Evolutionary conservation across 2,888 invertebrate genomes (phyloP).

Genomic region (Baronia brevicornis): DNA sequence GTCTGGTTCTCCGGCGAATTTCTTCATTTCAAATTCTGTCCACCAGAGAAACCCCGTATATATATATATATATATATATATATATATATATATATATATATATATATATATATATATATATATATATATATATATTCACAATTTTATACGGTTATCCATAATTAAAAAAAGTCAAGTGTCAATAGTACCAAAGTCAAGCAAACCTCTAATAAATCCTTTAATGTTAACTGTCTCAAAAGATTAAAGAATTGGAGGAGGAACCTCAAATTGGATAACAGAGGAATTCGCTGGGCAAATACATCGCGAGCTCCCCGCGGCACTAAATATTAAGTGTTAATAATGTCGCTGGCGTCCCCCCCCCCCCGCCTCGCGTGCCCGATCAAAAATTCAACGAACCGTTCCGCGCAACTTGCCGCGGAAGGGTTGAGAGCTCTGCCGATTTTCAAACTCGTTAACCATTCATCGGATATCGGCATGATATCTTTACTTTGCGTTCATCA

Average conservation of each 20-base stretch:
- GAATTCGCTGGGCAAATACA: constrained; percentile 34
- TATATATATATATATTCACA: no score
- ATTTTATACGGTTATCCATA: no score
- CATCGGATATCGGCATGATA: constrained; percentile 45
- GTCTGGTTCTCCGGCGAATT: no score
- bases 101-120: no score
- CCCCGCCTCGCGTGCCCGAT: constrained; percentile 30
- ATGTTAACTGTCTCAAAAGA: constrained; percentile 12
- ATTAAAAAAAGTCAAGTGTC: no score
- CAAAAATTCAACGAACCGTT: constrained; percentile 62
- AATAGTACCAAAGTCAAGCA: no score
- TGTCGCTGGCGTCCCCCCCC: constrained; percentile 44
- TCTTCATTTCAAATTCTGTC: no score
- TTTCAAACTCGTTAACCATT: constrained; percentile 43
- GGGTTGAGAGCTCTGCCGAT: constrained; percentile 41
- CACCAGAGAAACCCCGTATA: no score
- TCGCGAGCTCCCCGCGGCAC: constrained; percentile 36
- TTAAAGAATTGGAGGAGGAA: constrained; percentile 14
- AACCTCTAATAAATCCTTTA: no score
- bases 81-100: no score
- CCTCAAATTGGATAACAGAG: constrained; percentile 24
- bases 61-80: no score
- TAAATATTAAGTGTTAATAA: constrained; percentile 69
- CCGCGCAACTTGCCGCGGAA: constrained; percentile 45
- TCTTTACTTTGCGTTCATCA: constrained; percentile 30